Evolutionary conservation across 2,888 invertebrate species (phyloP), one percentile per base, ranked within the genome.

Genomic region (Emmelina monodactyla): DNA sequence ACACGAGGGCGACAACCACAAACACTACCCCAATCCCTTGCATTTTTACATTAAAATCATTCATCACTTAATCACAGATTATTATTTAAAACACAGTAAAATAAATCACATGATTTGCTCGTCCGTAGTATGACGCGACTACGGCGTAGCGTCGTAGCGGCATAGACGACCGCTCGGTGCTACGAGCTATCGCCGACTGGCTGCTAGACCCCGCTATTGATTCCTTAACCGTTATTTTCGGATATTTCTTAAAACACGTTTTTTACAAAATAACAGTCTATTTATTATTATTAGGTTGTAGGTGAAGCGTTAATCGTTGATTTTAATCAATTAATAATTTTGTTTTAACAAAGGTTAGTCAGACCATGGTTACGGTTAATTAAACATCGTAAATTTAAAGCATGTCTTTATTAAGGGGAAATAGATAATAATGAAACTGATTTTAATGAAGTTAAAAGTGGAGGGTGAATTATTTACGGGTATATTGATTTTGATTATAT

Each of bases 141-240:
- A 42, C 50, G 35, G 41, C 55, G 56, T 50, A 53, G 36, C 25
- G 9, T 4, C 25, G 25, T 25, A 25, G 25, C n/a, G n/a, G 35
- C 53, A 56, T 56, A 55, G 54, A 48, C 68, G 66, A 50, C 65
- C 63, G 61, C 36, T 37, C 62, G 49, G 57, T 51, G 46, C 65
- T 53, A 56, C 58, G 62, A 58, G 55, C 58, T 67, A 68, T 65
- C 64, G 70, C 62, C 63, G 53, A 78, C 78, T 78, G 68, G 65
- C 61, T 53, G 55, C 51, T 45, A 37, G 37, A 28, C n/a, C 52
- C 48, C 68, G 57, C 67, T 78, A 78, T 78, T 75, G 78, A 78
- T 78, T 79, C 73, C 73, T 72, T 70, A 68, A 78, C 68, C 72
- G 71, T 70, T 73, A 75, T 78, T 78, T 76, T 76, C 69, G 69